Percentiles rank a stretch among this genome's conserved stretches.
These are phyloP conservation scores for Boloria selene DNA, from an alignment of 2,888 invertebrate genomes.

Conservation along the genomic window DNA sequence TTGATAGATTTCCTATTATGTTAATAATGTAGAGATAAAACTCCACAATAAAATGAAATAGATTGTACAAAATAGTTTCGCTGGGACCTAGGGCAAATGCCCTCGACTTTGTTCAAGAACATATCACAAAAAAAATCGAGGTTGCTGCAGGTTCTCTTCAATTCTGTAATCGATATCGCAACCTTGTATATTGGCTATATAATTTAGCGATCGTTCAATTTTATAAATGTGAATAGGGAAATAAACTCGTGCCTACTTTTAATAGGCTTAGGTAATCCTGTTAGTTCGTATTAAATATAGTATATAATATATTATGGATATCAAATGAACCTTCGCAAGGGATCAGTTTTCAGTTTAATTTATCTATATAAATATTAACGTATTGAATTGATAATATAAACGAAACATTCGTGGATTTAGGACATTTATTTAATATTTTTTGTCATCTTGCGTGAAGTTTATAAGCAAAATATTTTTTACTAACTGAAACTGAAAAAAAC, in stretches of 20 bases:
- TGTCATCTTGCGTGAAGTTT: neutral
- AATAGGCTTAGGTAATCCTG: slow-evolving; percentile 28
- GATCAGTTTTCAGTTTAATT: slow-evolving; percentile 15
- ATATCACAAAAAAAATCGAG: slow-evolving; percentile 14
- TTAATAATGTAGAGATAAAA: no score
- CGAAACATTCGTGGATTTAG: neutral
- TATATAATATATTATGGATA: neutral
- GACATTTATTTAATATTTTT: neutral
- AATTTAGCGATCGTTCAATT: neutral
- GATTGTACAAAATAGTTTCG: no score
- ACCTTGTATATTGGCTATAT: slow-evolving; percentile 12
- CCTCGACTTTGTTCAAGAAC: slow-evolving; percentile 13
- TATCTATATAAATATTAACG: neutral
- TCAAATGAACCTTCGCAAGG: slow-evolving; percentile 21
- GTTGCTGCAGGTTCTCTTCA: slow-evolving; percentile 17
- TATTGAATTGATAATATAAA: neutral
- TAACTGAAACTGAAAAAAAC: neutral
- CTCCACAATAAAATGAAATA: no score
- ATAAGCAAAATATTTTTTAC: no score
- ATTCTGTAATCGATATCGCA: slow-evolving; percentile 15
- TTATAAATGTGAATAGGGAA: slow-evolving; percentile 3
- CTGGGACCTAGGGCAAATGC: neutral
- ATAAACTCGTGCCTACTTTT: slow-evolving; percentile 10
- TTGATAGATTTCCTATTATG: no score
- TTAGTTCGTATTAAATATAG: slow-evolving; percentile 21